A percentile compares a stretch with the other conserved stretches of the same genome.
phyloP scores from a whole-genome alignment of 2,888 invertebrate species.

The Eurois occulta region DNA sequence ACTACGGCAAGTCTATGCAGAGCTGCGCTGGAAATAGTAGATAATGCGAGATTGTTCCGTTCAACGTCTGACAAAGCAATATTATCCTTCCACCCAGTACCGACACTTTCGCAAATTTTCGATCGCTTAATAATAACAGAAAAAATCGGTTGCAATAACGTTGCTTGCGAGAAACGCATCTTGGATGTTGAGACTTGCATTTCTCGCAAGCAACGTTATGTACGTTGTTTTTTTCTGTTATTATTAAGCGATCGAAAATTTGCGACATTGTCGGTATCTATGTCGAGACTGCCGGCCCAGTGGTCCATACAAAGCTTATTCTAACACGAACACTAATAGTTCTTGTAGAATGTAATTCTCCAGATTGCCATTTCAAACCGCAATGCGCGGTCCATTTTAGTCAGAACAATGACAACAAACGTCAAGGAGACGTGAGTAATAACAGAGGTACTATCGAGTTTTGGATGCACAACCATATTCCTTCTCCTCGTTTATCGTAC shows the following conservation, averaged over 20 bases:
- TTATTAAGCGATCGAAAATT: no score
- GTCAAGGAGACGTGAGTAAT: slow-evolving; percentile 68
- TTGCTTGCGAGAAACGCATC: no score
- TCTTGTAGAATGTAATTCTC: slow-evolving; percentile 59
- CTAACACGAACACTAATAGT: slow-evolving; percentile 48
- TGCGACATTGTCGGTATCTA: no score
- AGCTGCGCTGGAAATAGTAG: slow-evolving; percentile 4
- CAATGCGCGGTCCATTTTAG: slow-evolving; percentile 65
- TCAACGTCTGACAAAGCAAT: slow-evolving; percentile 21
- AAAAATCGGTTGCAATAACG: no score
- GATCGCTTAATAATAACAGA: no score
- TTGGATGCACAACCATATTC: slow-evolving; percentile 60
- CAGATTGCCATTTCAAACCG: slow-evolving; percentile 60
- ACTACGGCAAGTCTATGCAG: slow-evolving; percentile 2
- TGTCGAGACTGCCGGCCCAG: no score
- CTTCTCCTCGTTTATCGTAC: slow-evolving; percentile 48
- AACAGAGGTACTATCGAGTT: slow-evolving; percentile 58
- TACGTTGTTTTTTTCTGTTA: no score
- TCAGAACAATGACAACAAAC: slow-evolving; percentile 69
- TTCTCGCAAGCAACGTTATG: no score
- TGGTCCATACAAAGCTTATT: slow-evolving; percentile 43
- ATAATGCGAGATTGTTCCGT: slow-evolving; percentile 23
- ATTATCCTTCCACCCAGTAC: slow-evolving; percentile 25
- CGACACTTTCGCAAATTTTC: no score
- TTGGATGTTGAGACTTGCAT: no score